phyloP scores from a whole-genome alignment of 1,140 invertebrate genomes.

The Drosophila miranda region DNA sequence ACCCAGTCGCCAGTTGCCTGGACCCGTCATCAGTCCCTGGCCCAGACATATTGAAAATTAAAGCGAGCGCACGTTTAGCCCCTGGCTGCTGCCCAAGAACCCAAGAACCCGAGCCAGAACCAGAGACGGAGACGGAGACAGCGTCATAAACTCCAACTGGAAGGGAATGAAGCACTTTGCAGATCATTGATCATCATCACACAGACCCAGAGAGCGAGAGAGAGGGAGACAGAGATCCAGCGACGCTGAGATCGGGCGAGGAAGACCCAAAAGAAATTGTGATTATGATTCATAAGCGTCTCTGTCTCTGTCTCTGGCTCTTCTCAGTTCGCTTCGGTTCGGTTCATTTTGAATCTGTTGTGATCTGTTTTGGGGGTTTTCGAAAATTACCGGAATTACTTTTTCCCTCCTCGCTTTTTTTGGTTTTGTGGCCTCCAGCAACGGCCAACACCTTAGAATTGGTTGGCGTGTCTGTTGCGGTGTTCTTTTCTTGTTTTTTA shows the following conservation, averaged over 20 bases:
- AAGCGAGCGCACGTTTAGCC: conserved; percentile 76
- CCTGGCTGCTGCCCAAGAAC: conserved; percentile 24
- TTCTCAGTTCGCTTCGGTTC: neutral
- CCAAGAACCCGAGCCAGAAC: conserved; percentile 1
- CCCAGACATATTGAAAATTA: conserved; percentile 79
- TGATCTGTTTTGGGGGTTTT: conserved; percentile 32
- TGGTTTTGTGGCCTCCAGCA: conserved; percentile 52
- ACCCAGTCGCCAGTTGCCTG: conserved; percentile 63
- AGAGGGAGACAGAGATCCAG: neutral
- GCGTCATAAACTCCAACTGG: conserved; percentile 61
- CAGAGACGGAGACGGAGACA: conserved; percentile 13
- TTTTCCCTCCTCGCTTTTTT: conserved; percentile 34
- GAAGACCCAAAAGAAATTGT: conserved; percentile 59
- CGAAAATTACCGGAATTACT: conserved; percentile 78
- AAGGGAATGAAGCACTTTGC: conserved; percentile 68
- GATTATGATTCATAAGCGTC: conserved; percentile 77
- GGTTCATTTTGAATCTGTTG: conserved; percentile 14
- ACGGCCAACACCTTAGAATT: conserved; percentile 71
- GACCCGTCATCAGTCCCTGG: conserved; percentile 45
- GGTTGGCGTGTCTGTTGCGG: conserved; percentile 65
- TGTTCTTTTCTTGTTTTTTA: conserved; percentile 68
- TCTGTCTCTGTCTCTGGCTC: neutral
- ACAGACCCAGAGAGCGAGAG: conserved; percentile 18
- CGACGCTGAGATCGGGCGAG: conserved; percentile 1
- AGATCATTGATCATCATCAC: conserved; percentile 80